Evolutionary conservation across 92 coral and sea anemone species (phyloP), one percentile per base, ranked within the genome.

Genomic region (Blastomussa wellsi): DNA sequence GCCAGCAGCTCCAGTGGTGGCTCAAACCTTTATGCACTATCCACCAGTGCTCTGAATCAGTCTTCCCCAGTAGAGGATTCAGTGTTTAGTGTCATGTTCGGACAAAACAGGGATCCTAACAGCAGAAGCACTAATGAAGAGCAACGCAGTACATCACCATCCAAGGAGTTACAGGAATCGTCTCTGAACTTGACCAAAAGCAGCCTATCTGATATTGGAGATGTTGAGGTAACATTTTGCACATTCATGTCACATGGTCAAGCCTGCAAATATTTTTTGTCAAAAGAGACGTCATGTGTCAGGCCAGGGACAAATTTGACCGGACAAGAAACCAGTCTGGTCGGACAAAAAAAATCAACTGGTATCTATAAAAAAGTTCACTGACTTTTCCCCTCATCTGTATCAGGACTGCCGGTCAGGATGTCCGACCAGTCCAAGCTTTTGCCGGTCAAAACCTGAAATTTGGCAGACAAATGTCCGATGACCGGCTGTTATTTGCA

Each of bases 191-290:
- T 81, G 26, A 5, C 85, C 24, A 51, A 81, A 12, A 47, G 49
- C 42, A 71, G 74, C 31, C 47, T 82, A 14, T 52, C 78, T 67
- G 86, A 89, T 42, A 84, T 83, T 79, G 92, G 81, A 33, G 92
- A 90, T 36, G 80, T 9, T 32, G 92, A 88, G 73, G 90, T 77
- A 81, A 37, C n/a, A n/a, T n/a, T n/a, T n/a, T n/a, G n/a, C n/a
- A n/a, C n/a, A n/a, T n/a, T n/a, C n/a, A n/a, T n/a, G n/a, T n/a
- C n/a, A n/a, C n/a, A n/a, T n/a, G n/a, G n/a, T n/a, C n/a, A n/a
- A n/a, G n/a, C n/a, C n/a, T n/a, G n/a, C n/a, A n/a, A n/a, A n/a
- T n/a, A n/a, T n/a, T n/a, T n/a, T n/a, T n/a, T n/a, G n/a, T n/a
- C n/a, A n/a, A n/a, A n/a, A n/a, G n/a, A n/a, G n/a, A n/a, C n/a